Conservation (phyloP, 2,888 invertebrate genomes). For the Phyllotreta striolata region DNA sequence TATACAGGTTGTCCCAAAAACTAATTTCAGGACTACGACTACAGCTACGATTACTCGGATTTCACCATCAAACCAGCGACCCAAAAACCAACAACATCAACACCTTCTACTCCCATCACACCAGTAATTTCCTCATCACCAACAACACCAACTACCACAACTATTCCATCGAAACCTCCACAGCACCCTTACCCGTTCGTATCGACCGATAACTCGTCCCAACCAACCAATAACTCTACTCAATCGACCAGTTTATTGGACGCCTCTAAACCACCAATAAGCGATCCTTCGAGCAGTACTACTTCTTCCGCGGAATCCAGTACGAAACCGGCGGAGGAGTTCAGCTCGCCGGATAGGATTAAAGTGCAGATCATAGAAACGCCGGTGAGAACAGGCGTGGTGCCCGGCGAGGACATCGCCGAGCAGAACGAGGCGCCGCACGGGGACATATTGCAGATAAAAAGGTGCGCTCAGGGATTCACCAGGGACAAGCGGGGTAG, state of each 20-base stretch:
- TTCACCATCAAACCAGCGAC: slow-evolving; percentile 71
- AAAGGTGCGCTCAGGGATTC: slow-evolving; percentile 55
- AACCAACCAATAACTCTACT: too few species aligned
- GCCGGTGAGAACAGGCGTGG: slow-evolving; percentile 35
- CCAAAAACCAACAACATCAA: slow-evolving; percentile 41
- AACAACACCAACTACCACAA: slow-evolving; percentile 14
- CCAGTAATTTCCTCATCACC: slow-evolving; percentile 22
- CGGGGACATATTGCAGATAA: slow-evolving; percentile 50
- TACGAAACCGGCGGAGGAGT: slow-evolving; percentile 25
- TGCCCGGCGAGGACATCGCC: slow-evolving; percentile 41
- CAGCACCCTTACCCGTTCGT: too few species aligned
- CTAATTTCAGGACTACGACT: slow-evolving; percentile 71
- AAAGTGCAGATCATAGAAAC: slow-evolving; percentile 50
- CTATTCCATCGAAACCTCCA: not conserved
- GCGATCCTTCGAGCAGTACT: not conserved
- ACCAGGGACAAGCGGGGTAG: slow-evolving; percentile 57
- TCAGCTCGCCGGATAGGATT: slow-evolving; percentile 48
- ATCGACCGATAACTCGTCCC: too few species aligned
- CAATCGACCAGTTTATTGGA: too few species aligned
- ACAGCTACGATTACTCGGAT: slow-evolving; percentile 76
- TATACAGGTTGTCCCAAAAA: not conserved
- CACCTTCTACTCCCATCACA: slow-evolving; percentile 16
- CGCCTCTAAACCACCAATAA: too few species aligned
- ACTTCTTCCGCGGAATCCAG: slow-evolving; percentile 18
- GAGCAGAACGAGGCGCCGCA: slow-evolving; percentile 38